Percentiles rank a stretch among this genome's conserved stretches.
phyloP scores from a whole-genome alignment of 2,113 vertebrate species.

The Chascanopsetta lugubris region DNA sequence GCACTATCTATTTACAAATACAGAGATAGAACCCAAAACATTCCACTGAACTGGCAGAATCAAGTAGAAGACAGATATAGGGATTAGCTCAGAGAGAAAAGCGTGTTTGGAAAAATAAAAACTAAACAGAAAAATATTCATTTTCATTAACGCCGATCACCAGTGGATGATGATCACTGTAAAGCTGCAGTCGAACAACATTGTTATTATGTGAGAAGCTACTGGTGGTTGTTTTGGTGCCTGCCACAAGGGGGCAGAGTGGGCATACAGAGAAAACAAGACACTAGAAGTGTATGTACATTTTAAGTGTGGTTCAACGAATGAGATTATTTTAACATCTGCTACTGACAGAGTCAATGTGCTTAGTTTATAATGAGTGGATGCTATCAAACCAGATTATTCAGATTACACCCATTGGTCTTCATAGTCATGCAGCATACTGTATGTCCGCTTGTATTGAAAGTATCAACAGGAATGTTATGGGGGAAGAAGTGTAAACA shows the following conservation, averaged over 20 bases:
- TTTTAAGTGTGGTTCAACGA: not conserved
- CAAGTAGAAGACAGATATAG: slow-evolving; percentile 45
- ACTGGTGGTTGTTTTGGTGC: slow-evolving; percentile 29
- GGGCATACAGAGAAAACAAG: slow-evolving; percentile 47
- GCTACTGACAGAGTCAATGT: slow-evolving; percentile 45
- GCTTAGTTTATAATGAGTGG: slow-evolving; percentile 45
- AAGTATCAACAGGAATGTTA: slow-evolving; percentile 61
- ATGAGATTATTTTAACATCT: slow-evolving; percentile 25
- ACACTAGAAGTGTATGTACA: slow-evolving; percentile 16
- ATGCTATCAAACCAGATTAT: slow-evolving; percentile 49
- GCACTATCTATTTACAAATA: slow-evolving; percentile 82
- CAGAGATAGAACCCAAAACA: slow-evolving; percentile 64
- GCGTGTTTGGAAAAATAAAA: slow-evolving; percentile 4
- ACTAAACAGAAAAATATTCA: slow-evolving; percentile 24
- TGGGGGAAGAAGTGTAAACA: slow-evolving; percentile 70
- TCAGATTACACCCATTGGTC: slow-evolving; percentile 55
- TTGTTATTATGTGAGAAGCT: slow-evolving; percentile 33
- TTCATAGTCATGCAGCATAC: slow-evolving; percentile 73
- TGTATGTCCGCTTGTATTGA: slow-evolving; percentile 59
- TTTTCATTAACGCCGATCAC: slow-evolving; percentile 30
- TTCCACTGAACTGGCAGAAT: slow-evolving; percentile 72
- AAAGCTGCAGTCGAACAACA: slow-evolving; percentile 31
- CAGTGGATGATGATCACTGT: slow-evolving; percentile 23
- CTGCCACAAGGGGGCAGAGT: slow-evolving; percentile 37
- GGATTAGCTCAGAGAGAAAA: slow-evolving; percentile 48